Conservation (phyloP, 2,888 invertebrate genomes). For the Erebia aethiops region DNA sequence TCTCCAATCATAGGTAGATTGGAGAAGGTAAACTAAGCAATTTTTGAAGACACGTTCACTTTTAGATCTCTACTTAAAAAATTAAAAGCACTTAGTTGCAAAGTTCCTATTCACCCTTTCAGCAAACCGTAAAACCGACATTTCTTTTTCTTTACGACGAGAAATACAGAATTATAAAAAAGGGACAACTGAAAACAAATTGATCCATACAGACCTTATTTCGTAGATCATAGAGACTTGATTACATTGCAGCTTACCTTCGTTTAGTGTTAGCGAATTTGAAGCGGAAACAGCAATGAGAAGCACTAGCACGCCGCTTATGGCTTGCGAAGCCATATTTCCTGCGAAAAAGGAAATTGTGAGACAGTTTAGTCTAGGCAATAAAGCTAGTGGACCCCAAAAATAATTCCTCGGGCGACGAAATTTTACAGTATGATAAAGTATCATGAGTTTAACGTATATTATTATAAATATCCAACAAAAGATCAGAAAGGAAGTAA, state of each 20-base stretch:
- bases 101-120: background rate
- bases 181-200: background rate
- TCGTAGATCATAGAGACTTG: background rate
- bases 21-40: too few species aligned
- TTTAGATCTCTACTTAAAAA: too few species aligned
- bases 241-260: conserved; percentile 61
- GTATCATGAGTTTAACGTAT: too few species aligned
- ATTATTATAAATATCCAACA: too few species aligned
- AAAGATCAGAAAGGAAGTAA: too few species aligned
- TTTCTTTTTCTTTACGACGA: conserved; percentile 3
- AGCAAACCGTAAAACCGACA: background rate
- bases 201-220: background rate
- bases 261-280: conserved; percentile 76
- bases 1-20: too few species aligned
- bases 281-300: conserved; percentile 54
- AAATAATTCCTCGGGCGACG: too few species aligned
- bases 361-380: too few species aligned
- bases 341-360: conserved; percentile 48
- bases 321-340: conserved; percentile 60
- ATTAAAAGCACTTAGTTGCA: background rate
- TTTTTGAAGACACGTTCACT: too few species aligned
- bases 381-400: too few species aligned
- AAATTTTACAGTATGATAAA: too few species aligned
- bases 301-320: conserved; percentile 59
- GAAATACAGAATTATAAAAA: conserved; percentile 15